Evolutionary conservation across 2,888 invertebrate species (phyloP).

Genomic region (Neuroscelio doddi): DNA sequence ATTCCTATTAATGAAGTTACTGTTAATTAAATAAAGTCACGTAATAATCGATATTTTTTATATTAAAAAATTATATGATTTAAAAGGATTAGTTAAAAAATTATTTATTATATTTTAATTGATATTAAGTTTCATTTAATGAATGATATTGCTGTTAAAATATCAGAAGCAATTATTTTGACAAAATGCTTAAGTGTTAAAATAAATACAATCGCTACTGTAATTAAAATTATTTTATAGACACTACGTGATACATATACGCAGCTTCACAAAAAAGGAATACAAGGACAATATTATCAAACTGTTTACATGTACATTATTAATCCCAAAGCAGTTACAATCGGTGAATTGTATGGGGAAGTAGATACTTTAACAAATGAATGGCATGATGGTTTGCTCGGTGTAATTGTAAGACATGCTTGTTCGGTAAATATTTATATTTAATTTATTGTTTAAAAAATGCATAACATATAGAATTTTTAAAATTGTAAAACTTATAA

Average conservation of each 20-base stretch:
- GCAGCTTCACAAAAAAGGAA: slow-evolving; percentile 77
- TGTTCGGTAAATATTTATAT: slow-evolving; percentile 71
- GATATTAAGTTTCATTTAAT: too few species aligned
- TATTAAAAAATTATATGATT: not conserved
- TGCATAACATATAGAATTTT: not conserved
- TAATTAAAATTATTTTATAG: slow-evolving; percentile 75
- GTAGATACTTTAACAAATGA: slow-evolving; percentile 88
- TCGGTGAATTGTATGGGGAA: slow-evolving; percentile 92
- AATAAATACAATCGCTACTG: too few species aligned
- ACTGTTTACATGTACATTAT: slow-evolving; percentile 85
- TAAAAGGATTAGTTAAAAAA: not conserved
- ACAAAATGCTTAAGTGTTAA: too few species aligned
- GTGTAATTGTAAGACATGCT: slow-evolving; percentile 77
- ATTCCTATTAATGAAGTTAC: too few species aligned
- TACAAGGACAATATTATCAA: slow-evolving; percentile 77
- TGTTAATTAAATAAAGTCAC: too few species aligned
- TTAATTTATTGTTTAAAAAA: too few species aligned
- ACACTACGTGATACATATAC: slow-evolving; percentile 81
- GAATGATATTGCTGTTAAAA: too few species aligned
- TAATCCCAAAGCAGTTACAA: slow-evolving; percentile 91
- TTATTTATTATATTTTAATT: too few species aligned
- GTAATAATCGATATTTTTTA: too few species aligned
- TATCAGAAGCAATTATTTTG: too few species aligned
- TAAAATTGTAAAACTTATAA: too few species aligned
- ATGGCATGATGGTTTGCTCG: slow-evolving; percentile 93